Base-by-base conservation (phyloP, 1,140 invertebrate genomes). In the Papilio polytes region DNA sequence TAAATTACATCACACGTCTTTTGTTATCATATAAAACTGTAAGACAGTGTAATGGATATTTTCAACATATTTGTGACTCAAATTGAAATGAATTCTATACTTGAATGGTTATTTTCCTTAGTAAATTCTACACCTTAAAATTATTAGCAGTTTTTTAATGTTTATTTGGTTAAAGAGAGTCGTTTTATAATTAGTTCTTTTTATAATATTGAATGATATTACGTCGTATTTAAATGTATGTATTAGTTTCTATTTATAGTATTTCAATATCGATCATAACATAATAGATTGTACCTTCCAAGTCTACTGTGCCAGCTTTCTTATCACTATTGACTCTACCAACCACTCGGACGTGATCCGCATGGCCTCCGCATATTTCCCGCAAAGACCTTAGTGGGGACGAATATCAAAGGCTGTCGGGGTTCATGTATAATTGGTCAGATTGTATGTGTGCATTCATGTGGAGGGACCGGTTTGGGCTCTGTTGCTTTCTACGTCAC, bases 401-500 rank as follows among this genome's bases (percentile, higher is more conserved):
- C 85, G 85, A 59, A 80, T 89, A 85, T 87, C 87, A 82, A 79
- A 85, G 83, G 80, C 85, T 90, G 89, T 92, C 90, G 91, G 85
- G 89, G 93, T 83, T 86, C 92, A 89, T 81, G 85, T 88, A 90
- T 91, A 89, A 92, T 91, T 93, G 92, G 93, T 89, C 88, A 85
- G 59, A 88, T 89, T 88, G 86, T 91, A 85, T 92, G 91, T 91
- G 91, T 92, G 92, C 86, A 90, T 94, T 91, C 90, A 92, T 89
- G 91, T 93, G 89, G 88, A 85, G 46, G 83, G 87, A 94, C 93
- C 92, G 91, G 93, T 94, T 93, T 86, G 81, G 84, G 87, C 85
- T 89, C 88, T 92, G 88, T 90, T 90, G 89, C 90, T 91, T 91
- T 93, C 90, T 91, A 93, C 91, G 92, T 94, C 91, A 94, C 89